A percentile compares a stretch with the other conserved stretches of the same genome.
phyloP scores from a whole-genome alignment of 2,888 invertebrate genomes.

The Phyto melanocephala region DNA sequence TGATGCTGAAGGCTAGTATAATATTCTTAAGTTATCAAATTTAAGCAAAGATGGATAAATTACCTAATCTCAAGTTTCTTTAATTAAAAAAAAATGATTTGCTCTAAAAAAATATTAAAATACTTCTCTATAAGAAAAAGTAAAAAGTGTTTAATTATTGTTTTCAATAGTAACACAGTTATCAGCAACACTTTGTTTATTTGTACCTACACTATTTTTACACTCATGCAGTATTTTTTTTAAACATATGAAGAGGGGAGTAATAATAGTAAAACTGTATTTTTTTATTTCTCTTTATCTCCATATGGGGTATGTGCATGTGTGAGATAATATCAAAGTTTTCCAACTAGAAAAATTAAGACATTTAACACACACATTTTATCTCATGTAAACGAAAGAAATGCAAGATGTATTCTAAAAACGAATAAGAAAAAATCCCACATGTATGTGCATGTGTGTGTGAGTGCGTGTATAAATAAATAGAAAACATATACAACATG shows the following conservation, averaged over 20 bases:
- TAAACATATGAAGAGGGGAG: constrained; percentile 34
- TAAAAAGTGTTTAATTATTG: too few species aligned
- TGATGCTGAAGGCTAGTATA: too few species aligned
- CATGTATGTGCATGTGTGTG: background rate
- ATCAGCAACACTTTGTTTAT: too few species aligned
- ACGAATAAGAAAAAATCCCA: background rate
- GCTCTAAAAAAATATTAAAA: too few species aligned
- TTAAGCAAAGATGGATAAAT: too few species aligned
- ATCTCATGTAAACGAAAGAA: background rate
- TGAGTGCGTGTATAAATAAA: background rate
- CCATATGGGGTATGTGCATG: constrained; percentile 12
- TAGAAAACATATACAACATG: background rate
- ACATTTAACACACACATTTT: background rate
- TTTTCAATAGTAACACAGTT: too few species aligned
- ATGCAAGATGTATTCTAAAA: background rate
- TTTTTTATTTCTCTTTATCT: constrained; percentile 5
- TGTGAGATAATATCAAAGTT: constrained; percentile 10
- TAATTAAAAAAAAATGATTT: too few species aligned
- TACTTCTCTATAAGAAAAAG: too few species aligned
- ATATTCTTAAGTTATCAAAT: too few species aligned
- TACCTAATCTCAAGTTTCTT: too few species aligned
- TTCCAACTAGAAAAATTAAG: constrained; percentile 42
- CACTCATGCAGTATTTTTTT: background rate
- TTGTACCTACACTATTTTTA: constrained; percentile 1
- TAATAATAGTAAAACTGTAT: constrained; percentile 18